These are phyloP conservation scores for Chunga burmeisteri DNA, from an alignment of 2,113 vertebrate genomes.

Conservation along the genomic window DNA sequence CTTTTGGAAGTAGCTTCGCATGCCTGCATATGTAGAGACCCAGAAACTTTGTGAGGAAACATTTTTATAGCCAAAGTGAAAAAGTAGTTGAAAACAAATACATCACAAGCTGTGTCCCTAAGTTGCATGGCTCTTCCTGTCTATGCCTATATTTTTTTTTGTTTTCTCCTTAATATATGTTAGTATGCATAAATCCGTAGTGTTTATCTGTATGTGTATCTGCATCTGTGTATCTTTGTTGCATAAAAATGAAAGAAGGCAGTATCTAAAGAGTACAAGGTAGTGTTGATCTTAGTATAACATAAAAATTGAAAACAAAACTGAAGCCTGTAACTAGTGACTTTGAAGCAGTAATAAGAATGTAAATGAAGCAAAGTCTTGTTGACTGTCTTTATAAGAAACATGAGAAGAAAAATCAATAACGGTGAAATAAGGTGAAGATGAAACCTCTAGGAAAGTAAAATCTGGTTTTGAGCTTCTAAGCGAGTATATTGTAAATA, in stretches of 20 bases:
- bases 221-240: not conserved
- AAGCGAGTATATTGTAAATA: not conserved
- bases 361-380: not conserved
- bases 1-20: not conserved
- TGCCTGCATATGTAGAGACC: not conserved
- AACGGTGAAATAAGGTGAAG: not conserved
- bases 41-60: not conserved
- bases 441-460: not conserved
- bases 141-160: not conserved
- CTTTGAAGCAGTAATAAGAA: not conserved
- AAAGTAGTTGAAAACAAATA: not conserved
- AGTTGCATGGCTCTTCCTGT: not conserved
- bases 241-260: not conserved
- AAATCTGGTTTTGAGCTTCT: not conserved
- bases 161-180: not conserved
- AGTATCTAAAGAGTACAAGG: not conserved
- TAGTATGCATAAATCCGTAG: not conserved
- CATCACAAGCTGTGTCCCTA: not conserved
- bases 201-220: not conserved
- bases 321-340: not conserved
- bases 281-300: not conserved
- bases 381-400: not conserved
- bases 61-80: not conserved
- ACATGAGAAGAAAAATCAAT: not conserved
- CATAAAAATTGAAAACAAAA: not conserved